Evolutionary conservation across 2,888 invertebrate genomes (phyloP), one percentile per base, ranked within the genome.

Genomic region (Drosophila eohydei): DNA sequence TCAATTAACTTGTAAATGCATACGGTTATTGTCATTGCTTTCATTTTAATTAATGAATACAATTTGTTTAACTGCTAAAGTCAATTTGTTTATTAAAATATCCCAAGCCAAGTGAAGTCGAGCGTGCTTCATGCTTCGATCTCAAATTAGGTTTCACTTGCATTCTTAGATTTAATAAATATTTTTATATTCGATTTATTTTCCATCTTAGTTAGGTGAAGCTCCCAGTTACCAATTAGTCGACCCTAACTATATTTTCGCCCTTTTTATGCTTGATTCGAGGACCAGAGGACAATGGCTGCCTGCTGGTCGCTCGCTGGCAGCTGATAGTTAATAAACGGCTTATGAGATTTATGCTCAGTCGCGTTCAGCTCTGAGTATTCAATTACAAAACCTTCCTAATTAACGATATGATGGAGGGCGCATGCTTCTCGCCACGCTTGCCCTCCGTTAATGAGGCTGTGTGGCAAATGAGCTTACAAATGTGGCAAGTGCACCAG

Each of bases 381-480:
- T 83, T 81, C 78, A 78, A 83, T 83, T 83, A 83, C 78, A 78
- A 71, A 72, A 66, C 63, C 71, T 58, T 81, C 59, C 80, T 81
- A 72, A 82, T 82, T 83, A 82, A 83, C 78, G 78, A 69, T 60
- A 65, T 71, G 81, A 58, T 55, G 55, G 78, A 65, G 71, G 65
- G 57, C 40, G 70, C 72, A 44, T 30, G 54, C 21, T 14, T 43
- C 34, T 44, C 21, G 57, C 26, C 68, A 61, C 57, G 57, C 38
- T 55, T 21, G 56, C 59, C 65, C 57, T 44, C 67, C 69, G 76
- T 67, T 83, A 85, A 83, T 85, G 85, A 83, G 83, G 81, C 80
- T 85, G 82, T 70, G 72, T 64, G 74, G 68, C 70, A 84, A 82
- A 84, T 83, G 72, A 82, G 79, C 81, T 83, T 84, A 79, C 74